A percentile compares a stretch with the other conserved stretches of the same genome.
These are phyloP conservation scores for Notoglanidium macrostoma DNA, from an alignment of 2,797 vertebrate species.

Conservation along the genomic window DNA sequence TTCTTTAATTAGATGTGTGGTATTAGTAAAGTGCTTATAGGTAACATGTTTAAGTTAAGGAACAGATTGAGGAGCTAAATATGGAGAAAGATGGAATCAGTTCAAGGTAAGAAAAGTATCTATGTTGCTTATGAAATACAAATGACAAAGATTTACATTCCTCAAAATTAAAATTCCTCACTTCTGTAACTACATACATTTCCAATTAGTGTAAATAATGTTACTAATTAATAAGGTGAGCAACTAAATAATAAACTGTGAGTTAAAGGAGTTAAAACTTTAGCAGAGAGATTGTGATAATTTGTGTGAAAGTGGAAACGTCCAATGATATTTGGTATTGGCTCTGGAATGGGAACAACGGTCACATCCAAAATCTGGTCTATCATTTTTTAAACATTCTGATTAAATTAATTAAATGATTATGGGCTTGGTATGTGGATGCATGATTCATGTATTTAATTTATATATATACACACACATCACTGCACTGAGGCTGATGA, in stretches of 20 bases:
- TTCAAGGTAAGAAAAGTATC: constrained; percentile 10
- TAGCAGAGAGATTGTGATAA: not conserved
- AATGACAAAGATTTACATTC: not conserved
- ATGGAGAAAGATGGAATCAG: not conserved
- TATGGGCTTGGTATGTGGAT: not conserved
- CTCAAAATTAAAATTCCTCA: not conserved
- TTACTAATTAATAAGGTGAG: not conserved
- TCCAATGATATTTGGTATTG: not conserved
- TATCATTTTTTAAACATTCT: not conserved
- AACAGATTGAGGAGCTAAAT: too few species aligned
- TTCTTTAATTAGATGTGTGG: not conserved
- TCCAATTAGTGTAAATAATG: not conserved
- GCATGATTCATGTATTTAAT: not conserved
- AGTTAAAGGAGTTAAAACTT: too few species aligned
- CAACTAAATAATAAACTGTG: not conserved
- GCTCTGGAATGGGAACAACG: not conserved
- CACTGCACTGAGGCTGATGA: too few species aligned
- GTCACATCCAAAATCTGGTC: not conserved
- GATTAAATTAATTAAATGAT: not conserved
- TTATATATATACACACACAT: too few species aligned
- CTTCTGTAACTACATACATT: not conserved
- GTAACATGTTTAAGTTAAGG: not conserved
- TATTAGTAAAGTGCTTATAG: not conserved
- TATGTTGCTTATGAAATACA: constrained; percentile 38
- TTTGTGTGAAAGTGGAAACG: not conserved